A percentile compares a stretch with the other conserved stretches of the same genome.
Conservation (phyloP, 2,113 vertebrate genomes). For the Cheirogaleus medius region DNA sequence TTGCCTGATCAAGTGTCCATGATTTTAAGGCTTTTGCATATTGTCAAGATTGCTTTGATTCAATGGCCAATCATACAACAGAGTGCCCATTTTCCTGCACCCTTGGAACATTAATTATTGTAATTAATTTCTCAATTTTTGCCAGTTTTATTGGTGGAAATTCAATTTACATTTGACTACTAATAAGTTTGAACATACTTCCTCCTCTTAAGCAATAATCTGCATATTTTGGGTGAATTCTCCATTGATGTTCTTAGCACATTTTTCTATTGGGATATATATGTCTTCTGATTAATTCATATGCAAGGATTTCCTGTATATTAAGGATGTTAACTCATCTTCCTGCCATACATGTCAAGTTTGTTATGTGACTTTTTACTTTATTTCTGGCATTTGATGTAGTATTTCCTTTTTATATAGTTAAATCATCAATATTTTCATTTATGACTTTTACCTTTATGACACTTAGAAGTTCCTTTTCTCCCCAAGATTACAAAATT, state of each 20-base stretch:
- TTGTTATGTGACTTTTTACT: conserved; percentile 20
- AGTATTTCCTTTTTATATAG: neutral
- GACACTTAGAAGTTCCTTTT: conserved; percentile 45
- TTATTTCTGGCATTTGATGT: neutral
- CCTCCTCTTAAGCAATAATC: neutral
- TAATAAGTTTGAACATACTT: neutral
- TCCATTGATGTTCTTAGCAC: neutral
- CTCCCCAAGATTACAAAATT: neutral
- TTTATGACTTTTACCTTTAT: conserved; percentile 48
- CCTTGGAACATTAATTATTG: neutral
- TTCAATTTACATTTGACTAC: neutral
- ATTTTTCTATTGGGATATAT: neutral
- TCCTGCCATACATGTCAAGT: neutral
- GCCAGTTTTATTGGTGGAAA: neutral
- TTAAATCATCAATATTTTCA: conserved; percentile 14
- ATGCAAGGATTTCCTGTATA: neutral
- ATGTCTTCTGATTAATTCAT: neutral
- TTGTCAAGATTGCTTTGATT: neutral
- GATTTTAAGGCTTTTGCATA: neutral
- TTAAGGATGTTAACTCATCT: neutral
- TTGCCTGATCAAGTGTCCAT: neutral
- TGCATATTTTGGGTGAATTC: neutral
- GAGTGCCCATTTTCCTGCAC: neutral
- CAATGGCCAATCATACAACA: neutral
- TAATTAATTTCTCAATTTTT: neutral